phyloP scores from a whole-genome alignment of 2,888 invertebrate species.

The Furcula furcula region DNA sequence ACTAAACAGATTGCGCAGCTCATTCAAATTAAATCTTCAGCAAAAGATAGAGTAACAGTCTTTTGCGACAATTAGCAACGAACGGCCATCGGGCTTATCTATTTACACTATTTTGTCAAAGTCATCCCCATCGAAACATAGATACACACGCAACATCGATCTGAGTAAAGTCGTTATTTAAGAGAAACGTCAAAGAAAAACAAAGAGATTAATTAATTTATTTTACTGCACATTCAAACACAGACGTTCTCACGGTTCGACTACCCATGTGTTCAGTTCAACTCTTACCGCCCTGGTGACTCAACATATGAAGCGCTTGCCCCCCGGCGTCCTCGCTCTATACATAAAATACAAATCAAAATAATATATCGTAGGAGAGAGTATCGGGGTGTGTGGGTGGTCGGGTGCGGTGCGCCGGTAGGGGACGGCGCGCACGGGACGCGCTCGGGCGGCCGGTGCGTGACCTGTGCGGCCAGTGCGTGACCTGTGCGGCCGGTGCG shows the following conservation, averaged over 20 bases:
- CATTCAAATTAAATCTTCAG: constrained; percentile 81
- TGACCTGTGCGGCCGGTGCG: constrained; percentile 38
- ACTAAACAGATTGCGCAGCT: constrained; percentile 81
- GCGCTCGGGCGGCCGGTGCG: too few species aligned
- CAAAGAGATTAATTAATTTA: constrained; percentile 76
- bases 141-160: constrained; percentile 81
- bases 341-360: constrained; percentile 83
- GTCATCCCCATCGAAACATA: constrained; percentile 81
- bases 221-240: constrained; percentile 80
- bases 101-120: constrained; percentile 76
- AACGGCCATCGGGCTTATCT: constrained; percentile 81
- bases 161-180: constrained; percentile 79
- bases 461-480: constrained; percentile 26
- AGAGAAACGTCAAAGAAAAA: constrained; percentile 82
- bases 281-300: constrained; percentile 97
- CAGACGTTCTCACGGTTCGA: constrained; percentile 80
- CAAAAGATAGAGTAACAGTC: constrained; percentile 79
- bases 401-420: constrained; percentile 59
- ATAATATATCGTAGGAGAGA: constrained; percentile 80
- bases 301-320: constrained; percentile 93
- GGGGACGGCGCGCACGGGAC: constrained; percentile 40
- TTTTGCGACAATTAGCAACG: constrained; percentile 81
- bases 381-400: constrained; percentile 74
- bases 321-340: constrained; percentile 97
- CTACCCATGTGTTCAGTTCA: constrained; percentile 78